Evolutionary conservation across 2,113 vertebrate species (phyloP).

Genomic region (Apteryx owenii): DNA sequence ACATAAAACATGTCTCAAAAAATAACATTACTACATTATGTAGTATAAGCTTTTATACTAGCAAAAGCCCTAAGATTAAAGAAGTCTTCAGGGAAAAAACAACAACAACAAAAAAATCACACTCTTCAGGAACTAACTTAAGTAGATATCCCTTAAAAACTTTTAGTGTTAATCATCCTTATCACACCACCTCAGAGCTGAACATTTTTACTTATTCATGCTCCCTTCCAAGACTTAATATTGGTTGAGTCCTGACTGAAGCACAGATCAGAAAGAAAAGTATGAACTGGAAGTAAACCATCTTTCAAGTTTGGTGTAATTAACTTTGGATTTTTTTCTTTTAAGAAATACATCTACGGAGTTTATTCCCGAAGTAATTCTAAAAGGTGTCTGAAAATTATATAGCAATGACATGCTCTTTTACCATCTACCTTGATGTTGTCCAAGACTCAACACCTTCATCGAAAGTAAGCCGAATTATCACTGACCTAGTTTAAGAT

Average conservation of each 20-base stretch:
- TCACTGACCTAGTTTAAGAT: background rate
- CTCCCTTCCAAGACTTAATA: background rate
- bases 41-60: background rate
- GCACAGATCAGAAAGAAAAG: background rate
- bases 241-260: background rate
- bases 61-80: background rate
- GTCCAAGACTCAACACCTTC: background rate
- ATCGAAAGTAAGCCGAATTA: background rate
- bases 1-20: background rate
- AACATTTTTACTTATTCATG: background rate
- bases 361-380: background rate
- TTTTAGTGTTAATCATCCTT: background rate
- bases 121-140: background rate
- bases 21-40: background rate
- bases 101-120: background rate
- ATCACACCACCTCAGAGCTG: background rate
- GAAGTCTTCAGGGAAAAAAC: background rate
- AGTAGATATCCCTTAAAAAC: background rate
- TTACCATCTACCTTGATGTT: background rate
- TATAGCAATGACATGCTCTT: background rate
- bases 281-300: background rate
- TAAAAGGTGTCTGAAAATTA: background rate
- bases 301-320: background rate
- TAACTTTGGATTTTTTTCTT: background rate
- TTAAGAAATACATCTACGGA: background rate